Base-by-base conservation (phyloP, 2,888 invertebrate species). In the Pycnomerus fuliginosus region DNA sequence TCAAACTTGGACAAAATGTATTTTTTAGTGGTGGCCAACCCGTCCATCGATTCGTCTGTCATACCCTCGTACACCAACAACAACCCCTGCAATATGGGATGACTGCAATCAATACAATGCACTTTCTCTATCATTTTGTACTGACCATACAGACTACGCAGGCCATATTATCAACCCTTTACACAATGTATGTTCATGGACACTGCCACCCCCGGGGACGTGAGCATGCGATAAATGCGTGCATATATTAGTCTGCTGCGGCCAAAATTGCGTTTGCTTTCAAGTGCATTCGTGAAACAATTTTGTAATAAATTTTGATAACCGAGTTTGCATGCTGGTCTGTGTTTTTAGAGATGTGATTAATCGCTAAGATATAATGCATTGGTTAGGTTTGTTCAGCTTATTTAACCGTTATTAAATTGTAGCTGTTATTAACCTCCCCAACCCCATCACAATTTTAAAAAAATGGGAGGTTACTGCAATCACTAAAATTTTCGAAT, bases 91-190 rank as follows among this genome's bases (percentile, higher is more conserved):
- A 44, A 43, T 43, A 24, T 17, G 35, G 40, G 39, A 35, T 40
- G 40, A 35, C 32, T 24, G 35, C 34, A 44, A 46, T 46, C 46
- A 46, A 46, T 46, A 46, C 30, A 25, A 13, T 46, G 46, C 46
- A 46, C 40, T 46, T 46, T 46, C 46, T 41, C 46, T 46, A 41
- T 46, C 46, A 40, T 25, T 45, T 34, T 40, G n/a, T 17, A 29
- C 23, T 33, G 38, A 32, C 27, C 33, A 38, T 39, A n/a, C 34
- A 14, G 14, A 28, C 36, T 45, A 49, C 47, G 48, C 49, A 52
- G 51, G 45, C 32, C 48, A 32, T 42, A n/a, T n/a, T 49, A 44
- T 46, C 50, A 50, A 50, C 56, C 56, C 52, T 54, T 51, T 43
- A 35, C 50, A 46, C 44, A 27, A 40, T 44, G 43, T 44, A 43